phyloP scores from a whole-genome alignment of 2,888 invertebrate genomes.

The Cantharis rufa region DNA sequence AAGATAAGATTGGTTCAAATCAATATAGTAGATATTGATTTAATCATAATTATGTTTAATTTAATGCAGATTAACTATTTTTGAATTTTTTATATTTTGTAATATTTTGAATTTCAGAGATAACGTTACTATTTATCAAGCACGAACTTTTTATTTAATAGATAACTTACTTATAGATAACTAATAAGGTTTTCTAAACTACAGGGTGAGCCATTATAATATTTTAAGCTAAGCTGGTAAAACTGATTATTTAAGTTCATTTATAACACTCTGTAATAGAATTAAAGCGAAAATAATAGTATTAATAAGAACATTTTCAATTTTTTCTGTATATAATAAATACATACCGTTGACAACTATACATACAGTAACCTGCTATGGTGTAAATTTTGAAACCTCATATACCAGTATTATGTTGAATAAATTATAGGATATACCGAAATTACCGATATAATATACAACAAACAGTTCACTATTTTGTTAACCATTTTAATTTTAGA shows the following conservation, averaged over 20 bases:
- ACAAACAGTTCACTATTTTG: not conserved
- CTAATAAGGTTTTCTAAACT: not conserved
- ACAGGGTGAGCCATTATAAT: not conserved
- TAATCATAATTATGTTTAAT: not conserved
- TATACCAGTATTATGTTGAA: not conserved
- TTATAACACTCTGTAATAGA: not conserved
- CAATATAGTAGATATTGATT: not conserved
- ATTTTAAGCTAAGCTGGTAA: not conserved
- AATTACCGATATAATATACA: not conserved
- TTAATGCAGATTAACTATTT: not conserved
- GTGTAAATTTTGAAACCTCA: not conserved
- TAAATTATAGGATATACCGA: not conserved
- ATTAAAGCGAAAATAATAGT: not conserved
- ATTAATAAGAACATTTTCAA: not conserved
- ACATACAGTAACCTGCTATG: not conserved
- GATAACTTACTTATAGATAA: not conserved
- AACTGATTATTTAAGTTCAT: not conserved
- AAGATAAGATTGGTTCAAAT: not conserved
- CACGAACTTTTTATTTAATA: not conserved
- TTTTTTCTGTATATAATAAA: not conserved
- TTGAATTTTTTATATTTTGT: not conserved
- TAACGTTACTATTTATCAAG: not conserved
- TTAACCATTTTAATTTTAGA: not conserved
- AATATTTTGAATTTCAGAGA: not conserved
- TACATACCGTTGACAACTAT: not conserved